Evolutionary conservation across 2,113 vertebrate species (phyloP), one percentile per base, ranked within the genome.

Genomic region (Balaeniceps rex): DNA sequence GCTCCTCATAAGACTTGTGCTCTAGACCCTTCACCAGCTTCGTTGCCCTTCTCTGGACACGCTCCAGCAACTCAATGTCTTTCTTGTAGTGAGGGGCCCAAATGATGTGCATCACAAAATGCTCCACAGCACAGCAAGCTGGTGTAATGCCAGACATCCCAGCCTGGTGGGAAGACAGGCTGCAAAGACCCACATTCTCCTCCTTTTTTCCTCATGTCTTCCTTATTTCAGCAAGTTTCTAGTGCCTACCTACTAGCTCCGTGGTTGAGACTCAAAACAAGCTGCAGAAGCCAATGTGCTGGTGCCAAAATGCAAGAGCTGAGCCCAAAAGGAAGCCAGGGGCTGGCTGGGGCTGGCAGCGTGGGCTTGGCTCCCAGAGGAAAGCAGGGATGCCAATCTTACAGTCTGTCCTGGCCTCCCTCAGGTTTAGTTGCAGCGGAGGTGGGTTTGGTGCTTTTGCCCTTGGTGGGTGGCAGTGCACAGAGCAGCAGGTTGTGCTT

Each of bases 71-170:
- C n/a, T n/a, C n/a, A n/a, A n/a, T n/a, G n/a, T n/a, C n/a, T n/a
- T n/a, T n/a, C n/a, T n/a, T n/a, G n/a, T n/a, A n/a, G n/a, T n/a
- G n/a, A n/a, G n/a, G n/a, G n/a, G n/a, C n/a, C n/a, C n/a, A n/a
- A n/a, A n/a, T n/a, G n/a, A n/a, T 2, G 9, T 17, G 60, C 38
- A 19, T 34, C 26, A 16, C 0, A 0, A 34, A 54, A 77, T 3
- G 5, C 4, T 25, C 58, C 25, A 8, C 22, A 15, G 58, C 31
- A 24, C 26, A 60, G 14, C 33, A 55, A 83, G 21, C 28, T 61
- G 33, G 19, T 0, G 0, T 49, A 49, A 61, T 0, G 0, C 22
- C 0, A 1, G 31, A 22, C 1, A 0, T 19, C 65, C 40, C 12
- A 34, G 10, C 14, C 58, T 31, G 2, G 31, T 31, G n/a, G 31